Evolutionary conservation across 2,888 invertebrate genomes (phyloP).

Genomic region (Lasioglossum zephyrum): DNA sequence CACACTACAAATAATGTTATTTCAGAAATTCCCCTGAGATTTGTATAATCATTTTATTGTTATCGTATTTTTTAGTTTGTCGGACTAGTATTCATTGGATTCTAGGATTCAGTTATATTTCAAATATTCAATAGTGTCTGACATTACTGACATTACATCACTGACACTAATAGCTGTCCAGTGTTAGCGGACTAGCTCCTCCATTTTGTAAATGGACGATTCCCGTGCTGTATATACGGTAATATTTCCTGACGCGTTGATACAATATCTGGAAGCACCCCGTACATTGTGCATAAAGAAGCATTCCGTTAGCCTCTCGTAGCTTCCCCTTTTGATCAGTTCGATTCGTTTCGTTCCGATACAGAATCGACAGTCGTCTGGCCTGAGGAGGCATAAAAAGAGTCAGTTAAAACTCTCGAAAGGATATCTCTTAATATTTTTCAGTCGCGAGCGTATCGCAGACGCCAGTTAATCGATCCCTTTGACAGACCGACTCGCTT

Average conservation of each 20-base stretch:
- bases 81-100: too few relatives aligned
- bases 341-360: slow-evolving; percentile 10
- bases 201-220: neutral
- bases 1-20: too few relatives aligned
- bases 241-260: neutral
- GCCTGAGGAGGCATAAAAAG: neutral
- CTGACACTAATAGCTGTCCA: neutral
- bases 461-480: slow-evolving; percentile 27
- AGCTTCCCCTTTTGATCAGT: neutral
- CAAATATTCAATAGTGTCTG: too few relatives aligned
- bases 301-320: slow-evolving; percentile 4
- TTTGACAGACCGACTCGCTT: neutral
- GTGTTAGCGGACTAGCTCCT: neutral
- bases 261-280: neutral
- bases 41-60: too few relatives aligned
- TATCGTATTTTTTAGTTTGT: too few relatives aligned
- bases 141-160: neutral
- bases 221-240: neutral
- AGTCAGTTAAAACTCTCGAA: neutral
- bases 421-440: slow-evolving; percentile 3
- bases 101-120: too few relatives aligned
- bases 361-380: neutral
- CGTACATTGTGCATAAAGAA: slow-evolving; percentile 13
- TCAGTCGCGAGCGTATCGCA: slow-evolving; percentile 18
- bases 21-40: too few relatives aligned